A percentile compares a stretch with the other conserved stretches of the same genome.
Conservation (phyloP, 2,113 vertebrate species). For the Ciconia maguari region DNA sequence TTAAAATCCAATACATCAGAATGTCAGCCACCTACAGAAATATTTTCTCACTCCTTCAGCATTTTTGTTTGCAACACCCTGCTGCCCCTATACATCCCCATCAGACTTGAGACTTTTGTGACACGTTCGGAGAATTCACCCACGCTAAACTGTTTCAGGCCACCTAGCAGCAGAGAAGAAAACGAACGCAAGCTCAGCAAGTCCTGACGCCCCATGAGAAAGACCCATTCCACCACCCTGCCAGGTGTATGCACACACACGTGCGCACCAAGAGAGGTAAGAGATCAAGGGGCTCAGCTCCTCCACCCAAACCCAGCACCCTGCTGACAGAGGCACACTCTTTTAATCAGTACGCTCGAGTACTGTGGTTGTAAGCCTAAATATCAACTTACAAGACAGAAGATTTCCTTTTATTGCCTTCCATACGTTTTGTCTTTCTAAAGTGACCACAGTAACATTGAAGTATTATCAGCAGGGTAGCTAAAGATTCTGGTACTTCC, state of each 20-base stretch:
- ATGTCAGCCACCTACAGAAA: slow-evolving; percentile 41
- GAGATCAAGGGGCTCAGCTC: not conserved
- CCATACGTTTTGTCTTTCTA: not conserved
- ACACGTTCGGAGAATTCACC: not conserved
- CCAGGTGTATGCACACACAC: not conserved
- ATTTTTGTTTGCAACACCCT: not conserved
- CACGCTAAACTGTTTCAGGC: not conserved
- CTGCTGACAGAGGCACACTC: not conserved
- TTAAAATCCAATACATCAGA: not conserved
- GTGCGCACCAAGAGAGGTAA: not conserved
- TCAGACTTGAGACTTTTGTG: not conserved
- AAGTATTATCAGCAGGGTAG: not conserved
- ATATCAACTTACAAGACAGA: not conserved
- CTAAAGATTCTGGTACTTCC: not conserved
- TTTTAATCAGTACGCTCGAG: rapidly evolving
- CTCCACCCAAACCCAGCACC: not conserved
- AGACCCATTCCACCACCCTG: not conserved
- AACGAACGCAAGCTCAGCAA: rapidly evolving
- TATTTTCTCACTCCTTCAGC: slow-evolving; percentile 32
- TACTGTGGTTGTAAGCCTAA: not conserved
- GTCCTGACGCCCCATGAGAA: rapidly evolving
- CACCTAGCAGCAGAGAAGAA: not conserved
- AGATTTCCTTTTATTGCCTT: not conserved
- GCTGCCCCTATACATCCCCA: not conserved
- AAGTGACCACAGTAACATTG: not conserved